Percentiles rank a stretch among this genome's conserved stretches.
These are phyloP conservation scores for Allacma fusca DNA, from an alignment of 2,888 invertebrate genomes.

Conservation along the genomic window DNA sequence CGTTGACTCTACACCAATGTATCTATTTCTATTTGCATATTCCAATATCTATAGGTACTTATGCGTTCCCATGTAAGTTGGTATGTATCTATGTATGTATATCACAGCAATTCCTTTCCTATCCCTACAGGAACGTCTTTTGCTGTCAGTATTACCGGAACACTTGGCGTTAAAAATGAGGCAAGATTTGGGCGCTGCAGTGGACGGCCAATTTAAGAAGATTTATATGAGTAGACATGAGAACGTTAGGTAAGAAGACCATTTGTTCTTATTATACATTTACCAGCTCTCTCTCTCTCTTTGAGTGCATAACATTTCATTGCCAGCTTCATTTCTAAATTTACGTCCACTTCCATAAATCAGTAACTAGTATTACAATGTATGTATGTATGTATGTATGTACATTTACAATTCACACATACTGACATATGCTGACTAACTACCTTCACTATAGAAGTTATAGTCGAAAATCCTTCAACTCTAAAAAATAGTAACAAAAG, in stretches of 20 bases:
- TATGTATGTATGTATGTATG: too few species aligned
- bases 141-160: constrained; percentile 92
- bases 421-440: too few species aligned
- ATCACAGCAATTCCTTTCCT: background rate
- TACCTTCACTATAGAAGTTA: too few species aligned
- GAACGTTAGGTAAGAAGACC: constrained; percentile 85
- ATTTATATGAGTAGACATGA: constrained; percentile 97
- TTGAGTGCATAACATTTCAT: background rate
- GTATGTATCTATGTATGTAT: background rate
- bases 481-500: too few species aligned
- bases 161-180: constrained; percentile 97
- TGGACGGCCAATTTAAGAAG: constrained; percentile 94
- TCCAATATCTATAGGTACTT: too few species aligned
- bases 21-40: too few species aligned
- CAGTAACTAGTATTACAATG: too few species aligned
- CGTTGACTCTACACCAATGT: too few species aligned
- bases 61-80: too few species aligned
- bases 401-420: too few species aligned
- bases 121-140: constrained; percentile 78
- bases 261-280: background rate
- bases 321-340: background rate
- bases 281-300: background rate
- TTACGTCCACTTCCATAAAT: too few species aligned
- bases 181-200: constrained; percentile 84
- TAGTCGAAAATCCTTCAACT: too few species aligned